These are phyloP conservation scores for Lasioglossum villosulum DNA, from an alignment of 2,888 invertebrate species.

Conservation along the genomic window DNA sequence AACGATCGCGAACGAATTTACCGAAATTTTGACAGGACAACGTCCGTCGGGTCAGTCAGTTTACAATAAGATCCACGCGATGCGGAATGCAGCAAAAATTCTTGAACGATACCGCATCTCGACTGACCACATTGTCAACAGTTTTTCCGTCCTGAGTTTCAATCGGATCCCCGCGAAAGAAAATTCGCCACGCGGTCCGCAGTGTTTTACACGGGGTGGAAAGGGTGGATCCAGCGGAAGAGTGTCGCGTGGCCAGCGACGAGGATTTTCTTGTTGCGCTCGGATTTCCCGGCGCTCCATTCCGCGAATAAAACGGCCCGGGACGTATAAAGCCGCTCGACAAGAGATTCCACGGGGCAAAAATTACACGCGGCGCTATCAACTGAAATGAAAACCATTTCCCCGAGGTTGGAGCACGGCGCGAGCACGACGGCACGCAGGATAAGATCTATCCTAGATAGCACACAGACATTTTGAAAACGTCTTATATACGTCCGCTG, in stretches of 20 bases:
- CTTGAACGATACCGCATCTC: too few species aligned
- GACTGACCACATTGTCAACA: too few species aligned
- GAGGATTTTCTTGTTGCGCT: not conserved
- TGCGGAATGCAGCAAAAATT: too few species aligned
- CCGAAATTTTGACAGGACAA: too few species aligned
- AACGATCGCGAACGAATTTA: too few species aligned
- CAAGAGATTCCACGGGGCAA: slow-evolving; percentile 36
- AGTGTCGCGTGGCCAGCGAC: not conserved
- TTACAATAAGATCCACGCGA: too few species aligned
- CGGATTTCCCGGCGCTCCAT: slow-evolving; percentile 14
- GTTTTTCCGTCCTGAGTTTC: too few species aligned
- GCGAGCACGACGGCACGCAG: not conserved
- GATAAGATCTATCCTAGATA: too few species aligned
- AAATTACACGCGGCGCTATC: slow-evolving; percentile 51
- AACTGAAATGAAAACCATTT: slow-evolving; percentile 50
- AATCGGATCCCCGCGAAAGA: not conserved
- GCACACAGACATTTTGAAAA: too few species aligned
- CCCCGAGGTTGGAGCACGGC: not conserved
- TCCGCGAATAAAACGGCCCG: slow-evolving; percentile 36
- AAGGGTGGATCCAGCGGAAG: not conserved
- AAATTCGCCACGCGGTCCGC: not conserved
- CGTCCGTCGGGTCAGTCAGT: too few species aligned
- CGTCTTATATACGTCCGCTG: too few species aligned
- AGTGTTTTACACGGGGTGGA: not conserved
- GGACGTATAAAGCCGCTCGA: slow-evolving; percentile 26